These are phyloP conservation scores for Puntigrus tetrazona DNA, from an alignment of 2,113 vertebrate genomes.

Conservation along the genomic window DNA sequence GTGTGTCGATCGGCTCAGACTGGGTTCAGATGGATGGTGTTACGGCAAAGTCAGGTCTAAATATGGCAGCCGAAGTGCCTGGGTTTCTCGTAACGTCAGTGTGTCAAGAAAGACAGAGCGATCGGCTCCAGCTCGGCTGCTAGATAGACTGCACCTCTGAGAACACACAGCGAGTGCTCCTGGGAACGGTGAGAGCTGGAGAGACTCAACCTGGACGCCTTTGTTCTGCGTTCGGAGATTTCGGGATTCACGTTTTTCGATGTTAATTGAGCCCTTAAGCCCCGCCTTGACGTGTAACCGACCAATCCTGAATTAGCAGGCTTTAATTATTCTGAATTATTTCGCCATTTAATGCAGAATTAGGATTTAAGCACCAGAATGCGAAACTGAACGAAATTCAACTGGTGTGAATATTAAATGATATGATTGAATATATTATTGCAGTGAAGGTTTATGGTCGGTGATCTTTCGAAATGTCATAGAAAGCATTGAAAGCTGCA, in stretches of 20 bases:
- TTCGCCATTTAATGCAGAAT: background rate
- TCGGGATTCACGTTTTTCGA: background rate
- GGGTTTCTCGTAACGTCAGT: background rate
- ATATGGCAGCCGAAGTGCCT: background rate
- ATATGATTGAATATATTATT: no score
- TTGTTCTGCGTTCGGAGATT: background rate
- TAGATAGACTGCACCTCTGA: slow-evolving; percentile 34
- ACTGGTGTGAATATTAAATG: no score
- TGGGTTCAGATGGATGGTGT: slow-evolving; percentile 21
- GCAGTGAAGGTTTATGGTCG: no score
- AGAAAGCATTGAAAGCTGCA: no score
- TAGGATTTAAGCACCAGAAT: background rate
- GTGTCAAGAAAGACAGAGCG: background rate
- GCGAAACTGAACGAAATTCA: background rate
- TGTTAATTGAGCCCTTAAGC: background rate
- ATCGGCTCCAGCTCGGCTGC: background rate
- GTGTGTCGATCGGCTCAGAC: background rate
- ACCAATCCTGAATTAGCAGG: background rate
- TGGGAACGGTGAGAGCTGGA: background rate
- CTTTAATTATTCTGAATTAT: no score
- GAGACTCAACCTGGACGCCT: background rate
- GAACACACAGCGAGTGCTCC: slow-evolving; percentile 2
- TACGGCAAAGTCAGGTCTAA: slow-evolving; percentile 15
- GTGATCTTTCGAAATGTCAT: no score
- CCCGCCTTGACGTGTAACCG: background rate